Evolutionary conservation across 1,140 invertebrate species (phyloP).

Genomic region (Trichonephila clavipes): DNA sequence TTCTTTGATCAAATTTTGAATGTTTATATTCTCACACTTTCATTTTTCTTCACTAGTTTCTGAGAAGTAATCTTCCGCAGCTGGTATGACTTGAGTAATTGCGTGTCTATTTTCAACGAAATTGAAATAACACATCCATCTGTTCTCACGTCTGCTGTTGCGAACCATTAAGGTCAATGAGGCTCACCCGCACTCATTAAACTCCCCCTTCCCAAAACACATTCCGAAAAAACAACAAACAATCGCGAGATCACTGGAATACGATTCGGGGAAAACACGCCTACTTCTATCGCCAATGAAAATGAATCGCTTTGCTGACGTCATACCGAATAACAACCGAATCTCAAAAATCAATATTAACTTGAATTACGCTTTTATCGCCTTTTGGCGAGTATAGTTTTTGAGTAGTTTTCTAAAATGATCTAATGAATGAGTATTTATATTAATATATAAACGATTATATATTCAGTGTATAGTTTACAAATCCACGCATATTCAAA

Average conservation of each 20-base stretch:
- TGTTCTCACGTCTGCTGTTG: constrained; percentile 16
- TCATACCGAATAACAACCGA: not conserved
- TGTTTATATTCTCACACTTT: not conserved
- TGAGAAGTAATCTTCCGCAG: not conserved
- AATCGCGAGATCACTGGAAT: not conserved
- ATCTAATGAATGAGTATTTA: too few species aligned
- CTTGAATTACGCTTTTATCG: not conserved
- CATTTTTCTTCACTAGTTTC: not conserved
- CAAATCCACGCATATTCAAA: too few species aligned
- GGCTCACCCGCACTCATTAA: not conserved
- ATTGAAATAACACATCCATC: not conserved
- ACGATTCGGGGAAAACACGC: constrained; percentile 15
- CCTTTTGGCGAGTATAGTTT: not conserved
- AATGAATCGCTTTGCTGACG: constrained; percentile 2
- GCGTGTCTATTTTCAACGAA: not conserved
- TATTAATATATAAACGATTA: too few species aligned
- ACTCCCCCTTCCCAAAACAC: not conserved
- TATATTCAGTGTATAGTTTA: too few species aligned
- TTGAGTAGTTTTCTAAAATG: too few species aligned
- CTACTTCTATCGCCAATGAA: constrained; percentile 25
- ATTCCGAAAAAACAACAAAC: not conserved
- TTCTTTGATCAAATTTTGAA: too few species aligned
- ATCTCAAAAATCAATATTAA: not conserved
- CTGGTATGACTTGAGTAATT: not conserved
- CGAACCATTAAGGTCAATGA: constrained; percentile 8